Evolutionary conservation across 2,113 vertebrate species (phyloP), one percentile per base, ranked within the genome.

Genomic region (Halcyon malimbica): DNA sequence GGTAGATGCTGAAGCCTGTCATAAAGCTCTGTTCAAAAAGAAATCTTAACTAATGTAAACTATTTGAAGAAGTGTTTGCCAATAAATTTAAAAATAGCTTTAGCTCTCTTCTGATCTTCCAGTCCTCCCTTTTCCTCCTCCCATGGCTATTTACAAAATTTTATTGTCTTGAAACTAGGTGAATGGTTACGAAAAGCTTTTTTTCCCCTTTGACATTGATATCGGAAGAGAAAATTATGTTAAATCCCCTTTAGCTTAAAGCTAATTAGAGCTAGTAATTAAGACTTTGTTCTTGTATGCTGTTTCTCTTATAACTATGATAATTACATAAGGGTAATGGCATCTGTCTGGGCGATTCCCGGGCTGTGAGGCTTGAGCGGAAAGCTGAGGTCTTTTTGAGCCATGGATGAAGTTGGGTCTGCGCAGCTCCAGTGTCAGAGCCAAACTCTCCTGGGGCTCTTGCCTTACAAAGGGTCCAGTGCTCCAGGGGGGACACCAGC

Each of bases 231-330:
- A 73, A 96, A 92, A 95, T 51, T 1, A 69, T 19, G 64, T 90
- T 92, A 90, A 79, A 87, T 83, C 57, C 44, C 67, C 67, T 69
- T 83, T 88, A 90, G 91, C 67, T 73, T 94, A 92, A 65, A 93
- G 53, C 63, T 79, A 90, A 85, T 94, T 96, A 95, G 44, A 73
- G 60, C 68, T 85, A 83, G 50, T 91, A 89, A 95, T 90, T 67
- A 94, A 90, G 71, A 42, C 78, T 87, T 87, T 95, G 89, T 93
- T 94, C 90, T 91, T 9, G 2, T 69, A 20, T 53, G 70, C 67
- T 17, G 24, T 89, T 91, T 90, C 56, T 89, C 42, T 48, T 84
- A 8, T 48, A 87, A 71, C 74, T 76, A 6, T 53, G 73, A 54
- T 91, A 91, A 95, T 93, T 94, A 39, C 24, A 19, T 68, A 51